Percentiles rank a stretch among this genome's conserved stretches.
phyloP scores from a whole-genome alignment of 2,797 vertebrate species.

The Stomatorhinus walkeri region DNA sequence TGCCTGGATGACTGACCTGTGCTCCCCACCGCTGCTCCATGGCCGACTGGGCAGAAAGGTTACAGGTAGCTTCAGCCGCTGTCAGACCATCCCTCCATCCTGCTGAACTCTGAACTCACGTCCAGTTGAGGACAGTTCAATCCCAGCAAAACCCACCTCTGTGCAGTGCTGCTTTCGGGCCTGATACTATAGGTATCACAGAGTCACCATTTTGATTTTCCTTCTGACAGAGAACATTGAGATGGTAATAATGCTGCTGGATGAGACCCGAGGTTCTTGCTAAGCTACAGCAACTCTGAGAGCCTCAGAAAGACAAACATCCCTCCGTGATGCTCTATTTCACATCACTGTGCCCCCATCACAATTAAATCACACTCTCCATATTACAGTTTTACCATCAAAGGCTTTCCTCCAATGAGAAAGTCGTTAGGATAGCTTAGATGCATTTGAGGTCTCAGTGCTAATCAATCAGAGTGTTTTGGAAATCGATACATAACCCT shows the following conservation, averaged over 20 bases:
- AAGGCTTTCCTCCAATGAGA: neutral
- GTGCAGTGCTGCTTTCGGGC: neutral
- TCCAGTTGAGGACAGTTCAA: neutral
- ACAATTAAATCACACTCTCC: neutral
- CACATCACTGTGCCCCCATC: neutral
- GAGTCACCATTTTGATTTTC: neutral
- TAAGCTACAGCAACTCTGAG: neutral
- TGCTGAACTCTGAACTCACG: neutral
- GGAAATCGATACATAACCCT: constrained; percentile 1
- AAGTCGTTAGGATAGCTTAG: neutral
- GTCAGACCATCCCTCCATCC: neutral
- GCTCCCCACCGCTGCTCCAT: neutral
- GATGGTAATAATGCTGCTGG: neutral
- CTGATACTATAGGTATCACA: neutral
- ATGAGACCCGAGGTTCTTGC: neutral
- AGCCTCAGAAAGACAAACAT: neutral
- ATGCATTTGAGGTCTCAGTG: constrained; percentile 11
- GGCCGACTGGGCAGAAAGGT: neutral
- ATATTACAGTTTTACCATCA: neutral
- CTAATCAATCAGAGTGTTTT: neutral
- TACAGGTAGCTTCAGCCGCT: neutral
- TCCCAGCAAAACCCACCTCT: neutral
- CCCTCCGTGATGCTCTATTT: neutral
- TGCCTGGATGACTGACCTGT: neutral
- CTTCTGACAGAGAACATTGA: neutral